Base-by-base conservation (phyloP, 2,113 vertebrate species). In the Apteryx mantelli region DNA sequence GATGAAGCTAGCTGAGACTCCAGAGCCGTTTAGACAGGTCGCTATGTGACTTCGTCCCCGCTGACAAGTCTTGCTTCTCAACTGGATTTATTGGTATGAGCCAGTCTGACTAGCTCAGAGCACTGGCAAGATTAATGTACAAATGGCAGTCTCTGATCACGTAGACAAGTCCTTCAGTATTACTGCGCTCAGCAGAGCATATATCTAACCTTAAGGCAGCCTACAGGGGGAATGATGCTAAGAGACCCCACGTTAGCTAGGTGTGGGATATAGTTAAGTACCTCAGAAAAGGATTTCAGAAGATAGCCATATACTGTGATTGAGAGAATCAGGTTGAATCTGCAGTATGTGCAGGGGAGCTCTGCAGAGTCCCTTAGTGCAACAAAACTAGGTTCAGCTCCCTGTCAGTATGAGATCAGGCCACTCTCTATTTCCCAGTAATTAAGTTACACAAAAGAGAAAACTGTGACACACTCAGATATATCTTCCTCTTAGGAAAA, bases 381-480 rank as follows among this genome's bases (percentile, higher is more conserved):
- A 71, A 38, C 5, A 42, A 64, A 38, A 60, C 4, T 5, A 77
- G 30, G 24, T 55, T 82, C 44, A 70, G 5, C n/a, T 78, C 74
- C 20, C 32, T 65, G 42, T 36, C 8, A 78, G 30, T 21, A 53
- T 64, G 17, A 84, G 24, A 85, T 78, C 5, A 74, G 11, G 5
- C 15, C 22, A 69, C 50, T 61, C 46, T 48, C 46, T 48, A 48
- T 48, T 48, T 48, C 46, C 46, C 40, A 81, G 15, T 24, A 79
- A 83, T 30, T 66, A 80, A 71, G 19, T 42, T 48, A 66, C 12
- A 26, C 4, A 44, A 64, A 24, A 85, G n/a, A 42, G 4, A 32
- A 24, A 69, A 20, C 4, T 1, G 2, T 26, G 1, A 22, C 26
- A 53, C 5, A 18, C 4, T 42, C 36, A 19, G 22, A 16, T 28